Percentiles rank a stretch among this genome's conserved stretches.
phyloP scores from a whole-genome alignment of 1,140 invertebrate species.

The Choristoneura fumiferana region DNA sequence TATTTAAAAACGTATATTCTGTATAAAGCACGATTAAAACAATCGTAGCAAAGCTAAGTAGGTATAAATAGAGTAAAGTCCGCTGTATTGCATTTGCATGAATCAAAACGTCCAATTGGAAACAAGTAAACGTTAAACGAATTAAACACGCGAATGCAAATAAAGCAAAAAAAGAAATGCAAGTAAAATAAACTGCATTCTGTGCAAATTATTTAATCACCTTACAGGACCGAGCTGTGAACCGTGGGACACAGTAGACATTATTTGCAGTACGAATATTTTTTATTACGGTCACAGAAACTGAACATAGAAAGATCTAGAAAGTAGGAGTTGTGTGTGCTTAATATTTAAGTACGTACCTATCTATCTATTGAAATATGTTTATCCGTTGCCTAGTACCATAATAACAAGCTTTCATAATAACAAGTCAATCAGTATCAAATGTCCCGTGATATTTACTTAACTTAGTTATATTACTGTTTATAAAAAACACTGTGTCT shows the following conservation, averaged over 20 bases:
- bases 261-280: not conserved
- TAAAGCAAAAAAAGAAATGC: conserved; percentile 4
- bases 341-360: no score
- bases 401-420: no score
- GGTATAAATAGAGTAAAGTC: no score
- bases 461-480: not conserved
- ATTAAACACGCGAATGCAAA: conserved; percentile 16
- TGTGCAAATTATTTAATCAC: conserved; percentile 20
- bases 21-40: no score
- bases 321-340: no score
- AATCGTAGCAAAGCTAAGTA: no score
- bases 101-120: conserved; percentile 2
- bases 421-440: no score
- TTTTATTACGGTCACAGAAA: no score
- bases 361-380: no score
- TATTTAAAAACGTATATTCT: no score
- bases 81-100: not conserved
- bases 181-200: conserved; percentile 8
- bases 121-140: conserved; percentile 8
- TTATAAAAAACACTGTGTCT: not conserved
- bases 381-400: no score
- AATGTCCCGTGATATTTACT: not conserved
- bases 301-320: no score
- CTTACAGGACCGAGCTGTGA: conserved; percentile 10
- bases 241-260: conserved; percentile 4